Conservation (phyloP, 2,113 vertebrate species). For the Gobio gobio region DNA sequence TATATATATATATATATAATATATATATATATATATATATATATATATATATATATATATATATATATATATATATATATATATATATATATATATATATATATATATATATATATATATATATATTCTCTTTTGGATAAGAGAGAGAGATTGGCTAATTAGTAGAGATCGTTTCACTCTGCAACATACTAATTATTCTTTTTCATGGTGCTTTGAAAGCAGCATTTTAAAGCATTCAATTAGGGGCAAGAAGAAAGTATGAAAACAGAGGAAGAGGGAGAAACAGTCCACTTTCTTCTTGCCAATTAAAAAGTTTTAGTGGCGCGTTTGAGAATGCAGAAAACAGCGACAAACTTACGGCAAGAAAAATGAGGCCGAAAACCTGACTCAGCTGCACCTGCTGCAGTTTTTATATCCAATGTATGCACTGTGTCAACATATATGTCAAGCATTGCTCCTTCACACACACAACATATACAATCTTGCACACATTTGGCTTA, state of each 20-base stretch:
- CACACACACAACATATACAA: neutral
- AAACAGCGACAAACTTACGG: neutral
- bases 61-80: neutral
- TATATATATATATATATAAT: neutral
- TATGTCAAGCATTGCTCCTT: slow-evolving; percentile 12
- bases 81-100: neutral
- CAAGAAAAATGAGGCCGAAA: slow-evolving; percentile 19
- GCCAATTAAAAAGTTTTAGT: slow-evolving; percentile 54
- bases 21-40: neutral
- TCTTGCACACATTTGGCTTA: neutral
- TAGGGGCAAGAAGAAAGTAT: slow-evolving; percentile 34
- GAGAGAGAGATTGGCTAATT: slow-evolving; percentile 10
- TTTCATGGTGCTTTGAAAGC: slow-evolving; percentile 39
- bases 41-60: neutral
- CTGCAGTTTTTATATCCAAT: slow-evolving; percentile 8
- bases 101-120: neutral
- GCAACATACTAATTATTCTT: slow-evolving; percentile 45
- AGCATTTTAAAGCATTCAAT: slow-evolving; percentile 46
- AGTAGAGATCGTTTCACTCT: neutral
- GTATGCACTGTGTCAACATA: slow-evolving; percentile 43
- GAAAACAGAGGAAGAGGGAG: neutral
- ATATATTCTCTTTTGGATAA: neutral
- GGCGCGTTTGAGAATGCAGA: neutral
- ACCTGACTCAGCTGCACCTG: slow-evolving; percentile 48
- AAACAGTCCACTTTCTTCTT: neutral